phyloP scores from a whole-genome alignment of 2,113 vertebrate species.

The Microtus richardsoni region DNA sequence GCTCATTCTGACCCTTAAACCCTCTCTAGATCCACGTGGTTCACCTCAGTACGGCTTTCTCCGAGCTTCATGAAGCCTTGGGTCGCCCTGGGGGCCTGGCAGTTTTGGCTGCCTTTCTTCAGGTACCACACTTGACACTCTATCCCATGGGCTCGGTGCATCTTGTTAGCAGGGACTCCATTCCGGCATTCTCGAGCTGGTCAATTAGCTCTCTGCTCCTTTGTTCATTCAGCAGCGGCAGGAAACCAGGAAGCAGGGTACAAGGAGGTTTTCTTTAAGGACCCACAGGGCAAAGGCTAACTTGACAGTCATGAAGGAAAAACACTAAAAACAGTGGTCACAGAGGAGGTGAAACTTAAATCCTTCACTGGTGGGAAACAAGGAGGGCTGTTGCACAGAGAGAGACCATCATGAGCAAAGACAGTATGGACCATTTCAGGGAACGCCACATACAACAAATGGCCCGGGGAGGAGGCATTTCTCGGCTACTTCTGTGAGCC shows the following conservation, averaged over 20 bases:
- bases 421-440: background rate
- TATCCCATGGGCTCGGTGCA: background rate
- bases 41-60: conserved; percentile 85
- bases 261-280: background rate
- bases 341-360: background rate
- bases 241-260: background rate
- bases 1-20: background rate
- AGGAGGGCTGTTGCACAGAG: background rate
- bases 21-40: conserved; percentile 87
- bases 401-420: background rate
- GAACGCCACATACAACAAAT: background rate
- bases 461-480: background rate
- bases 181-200: background rate
- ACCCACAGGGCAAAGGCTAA: background rate
- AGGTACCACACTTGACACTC: conserved; percentile 76
- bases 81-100: conserved; percentile 84
- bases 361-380: background rate
- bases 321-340: background rate
- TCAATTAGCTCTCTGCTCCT: background rate
- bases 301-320: background rate
- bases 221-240: background rate
- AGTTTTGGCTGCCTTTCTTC: conserved; percentile 86
- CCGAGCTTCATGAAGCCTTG: conserved; percentile 73
- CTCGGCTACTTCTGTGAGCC: background rate
- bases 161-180: background rate